Base-by-base conservation (phyloP, 2,113 vertebrate species). In the Poeciliopsis prolifica region DNA sequence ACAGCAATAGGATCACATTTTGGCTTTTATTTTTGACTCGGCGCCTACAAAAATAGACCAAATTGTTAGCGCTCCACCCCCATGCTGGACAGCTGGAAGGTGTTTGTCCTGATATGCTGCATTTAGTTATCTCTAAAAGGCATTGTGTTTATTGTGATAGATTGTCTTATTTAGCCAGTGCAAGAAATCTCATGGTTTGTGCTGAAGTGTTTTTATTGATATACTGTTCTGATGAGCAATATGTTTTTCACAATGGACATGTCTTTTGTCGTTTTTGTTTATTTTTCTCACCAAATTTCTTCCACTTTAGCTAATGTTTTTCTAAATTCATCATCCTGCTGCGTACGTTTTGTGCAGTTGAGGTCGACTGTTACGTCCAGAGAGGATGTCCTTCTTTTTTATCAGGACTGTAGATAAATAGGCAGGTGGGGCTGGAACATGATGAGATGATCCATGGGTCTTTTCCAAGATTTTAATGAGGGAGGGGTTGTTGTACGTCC, bases 391-490 rank as follows among this genome's bases (percentile, higher is more conserved):
- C 37, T 44, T 29, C 2, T 28, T 17, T 42, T 67, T 67, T 37
- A 40, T 12, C 33, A 40, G 4, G 64, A 67, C 65, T 44, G 24
- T 58, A 65, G 33, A 65, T 35, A 28, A 26, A 44, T 17, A 64
- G 71, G 68, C 85, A 90, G 82, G 83, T 91, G 76, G 79, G 84
- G n/a, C 63, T 24, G 61, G 40, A 74, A 51, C 69, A 74, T 58
- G 58, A 74, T 68, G 4, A 26, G 37, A 68, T 60, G 31, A 72
- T 74, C 61, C 60, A 68, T 70, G 70, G 81, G 54, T 68, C 77
- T 74, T 66, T 31, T 70, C 63, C 26, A 35, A 66, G 83, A 68
- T 85, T 88, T 81, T 72, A 86, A 82, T 66, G 66, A 68, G 78
- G 87, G 89, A 87, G 87, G 77, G 82, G 81, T 82, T 35, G 62